These are phyloP conservation scores for Dendropsophus ebraccatus DNA, from an alignment of 2,113 vertebrate species.

Conservation along the genomic window DNA sequence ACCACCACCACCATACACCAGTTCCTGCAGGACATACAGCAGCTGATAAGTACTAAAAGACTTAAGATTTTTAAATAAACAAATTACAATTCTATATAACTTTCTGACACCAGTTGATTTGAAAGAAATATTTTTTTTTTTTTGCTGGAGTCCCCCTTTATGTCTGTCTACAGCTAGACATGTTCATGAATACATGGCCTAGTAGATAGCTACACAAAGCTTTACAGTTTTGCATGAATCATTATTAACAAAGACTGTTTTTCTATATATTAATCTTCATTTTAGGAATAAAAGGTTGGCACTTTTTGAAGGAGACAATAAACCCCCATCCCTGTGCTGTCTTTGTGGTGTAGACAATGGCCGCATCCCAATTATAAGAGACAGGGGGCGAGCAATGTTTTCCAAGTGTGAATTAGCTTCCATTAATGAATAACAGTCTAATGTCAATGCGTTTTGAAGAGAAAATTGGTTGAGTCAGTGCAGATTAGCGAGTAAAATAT, in stretches of 20 bases:
- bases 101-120: no score
- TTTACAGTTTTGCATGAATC: background rate
- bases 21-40: no score
- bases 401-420: background rate
- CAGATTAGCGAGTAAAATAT: constrained; percentile 40
- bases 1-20: no score
- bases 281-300: background rate
- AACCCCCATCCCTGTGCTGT: background rate
- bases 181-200: no score
- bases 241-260: background rate
- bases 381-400: background rate
- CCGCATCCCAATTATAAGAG: constrained; percentile 12
- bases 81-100: no score
- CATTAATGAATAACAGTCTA: constrained; percentile 37
- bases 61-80: no score
- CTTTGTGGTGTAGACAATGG: background rate
- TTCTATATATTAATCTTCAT: background rate
- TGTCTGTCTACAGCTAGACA: no score
- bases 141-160: no score
- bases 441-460: constrained; percentile 22
- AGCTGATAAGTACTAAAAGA: no score
- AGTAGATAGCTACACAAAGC: no score
- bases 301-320: background rate
- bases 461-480: constrained; percentile 18
- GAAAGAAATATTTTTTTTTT: no score